These are phyloP conservation scores for Pseudorhombus dupliciocellatus DNA, from an alignment of 2,113 vertebrate species.

Conservation along the genomic window DNA sequence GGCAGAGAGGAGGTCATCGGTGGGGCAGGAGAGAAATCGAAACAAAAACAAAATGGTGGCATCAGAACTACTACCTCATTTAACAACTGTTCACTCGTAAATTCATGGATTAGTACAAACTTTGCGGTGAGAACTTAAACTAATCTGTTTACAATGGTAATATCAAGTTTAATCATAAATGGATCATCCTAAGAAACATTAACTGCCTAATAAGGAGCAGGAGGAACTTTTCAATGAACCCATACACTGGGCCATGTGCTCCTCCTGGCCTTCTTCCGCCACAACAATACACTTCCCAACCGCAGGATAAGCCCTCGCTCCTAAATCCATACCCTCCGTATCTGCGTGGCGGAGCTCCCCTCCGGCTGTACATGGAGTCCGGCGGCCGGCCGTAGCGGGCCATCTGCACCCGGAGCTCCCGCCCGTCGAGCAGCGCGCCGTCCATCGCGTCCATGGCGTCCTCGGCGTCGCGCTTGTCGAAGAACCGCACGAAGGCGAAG, in stretches of 20 bases:
- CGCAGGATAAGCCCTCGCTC: neutral
- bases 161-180: too few relatives aligned
- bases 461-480: constrained; percentile 95
- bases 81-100: neutral
- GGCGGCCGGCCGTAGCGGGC: constrained; percentile 94
- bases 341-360: constrained; percentile 86
- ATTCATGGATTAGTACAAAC: too few relatives aligned
- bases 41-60: neutral
- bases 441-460: constrained; percentile 99
- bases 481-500: constrained; percentile 96
- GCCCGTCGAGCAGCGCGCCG: constrained; percentile 92
- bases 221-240: too few relatives aligned
- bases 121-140: too few relatives aligned
- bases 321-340: constrained; percentile 69
- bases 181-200: too few relatives aligned
- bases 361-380: constrained; percentile 91
- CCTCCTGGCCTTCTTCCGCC: too few relatives aligned
- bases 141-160: too few relatives aligned
- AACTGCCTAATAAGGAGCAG: too few relatives aligned
- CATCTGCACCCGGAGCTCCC: constrained; percentile 96
- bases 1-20: neutral
- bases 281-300: too few relatives aligned
- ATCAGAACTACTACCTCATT: neutral
- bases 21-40: neutral
- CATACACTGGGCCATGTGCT: too few relatives aligned